Percentiles rank a stretch among this genome's conserved stretches.
These are phyloP conservation scores for Esox niger DNA, from an alignment of 2,113 vertebrate species.

Conservation along the genomic window DNA sequence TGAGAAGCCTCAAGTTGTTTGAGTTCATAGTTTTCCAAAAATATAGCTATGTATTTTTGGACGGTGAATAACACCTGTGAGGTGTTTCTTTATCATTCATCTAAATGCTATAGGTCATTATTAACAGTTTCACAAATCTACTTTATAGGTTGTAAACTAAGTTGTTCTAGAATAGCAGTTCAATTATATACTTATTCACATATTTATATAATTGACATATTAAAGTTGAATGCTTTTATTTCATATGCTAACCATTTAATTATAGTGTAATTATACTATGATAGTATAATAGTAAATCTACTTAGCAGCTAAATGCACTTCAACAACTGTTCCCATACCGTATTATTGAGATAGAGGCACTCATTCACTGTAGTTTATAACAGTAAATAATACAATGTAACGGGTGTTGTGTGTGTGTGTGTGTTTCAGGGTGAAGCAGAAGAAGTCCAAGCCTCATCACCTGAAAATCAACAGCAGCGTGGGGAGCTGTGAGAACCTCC, in stretches of 20 bases:
- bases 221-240: no score
- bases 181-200: no score
- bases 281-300: no score
- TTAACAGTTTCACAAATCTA: no score
- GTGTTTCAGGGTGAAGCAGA: conserved; percentile 82
- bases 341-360: neutral
- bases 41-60: neutral
- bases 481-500: conserved; percentile 97
- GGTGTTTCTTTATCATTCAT: neutral
- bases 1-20: neutral
- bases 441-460: conserved; percentile 96
- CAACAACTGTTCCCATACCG: neutral
- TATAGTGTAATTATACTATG: no score
- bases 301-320: no score
- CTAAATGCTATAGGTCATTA: neutral
- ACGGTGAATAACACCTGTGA: neutral
- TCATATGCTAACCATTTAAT: no score
- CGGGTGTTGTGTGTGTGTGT: conserved; percentile 21
- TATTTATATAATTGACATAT: no score
- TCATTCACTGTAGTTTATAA: no score
- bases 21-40: neutral
- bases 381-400: neutral
- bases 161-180: no score
- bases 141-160: no score
- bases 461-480: conserved; percentile 97